A percentile compares a stretch with the other conserved stretches of the same genome.
These are phyloP conservation scores for Tachypleus tridentatus DNA, from an alignment of 1,140 invertebrate species.

Conservation along the genomic window DNA sequence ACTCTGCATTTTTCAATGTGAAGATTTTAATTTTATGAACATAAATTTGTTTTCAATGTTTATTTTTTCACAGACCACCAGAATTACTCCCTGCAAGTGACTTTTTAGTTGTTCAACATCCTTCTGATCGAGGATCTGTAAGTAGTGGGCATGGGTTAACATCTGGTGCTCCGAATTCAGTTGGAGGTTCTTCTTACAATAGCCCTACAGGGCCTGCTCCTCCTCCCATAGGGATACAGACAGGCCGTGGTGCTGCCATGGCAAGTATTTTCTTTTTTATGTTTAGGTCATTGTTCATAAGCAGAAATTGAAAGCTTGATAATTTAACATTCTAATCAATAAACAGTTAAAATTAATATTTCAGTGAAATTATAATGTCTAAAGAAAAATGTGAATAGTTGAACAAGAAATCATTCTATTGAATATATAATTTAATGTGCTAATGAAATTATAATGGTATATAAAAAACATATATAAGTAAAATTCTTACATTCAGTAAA, in stretches of 20 bases:
- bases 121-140: slow-evolving; percentile 44
- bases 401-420: too few species aligned
- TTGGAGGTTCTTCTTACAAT: slow-evolving; percentile 11
- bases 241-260: slow-evolving; percentile 72
- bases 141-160: not conserved
- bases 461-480: too few species aligned
- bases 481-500: too few species aligned
- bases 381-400: too few species aligned
- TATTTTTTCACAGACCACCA: slow-evolving; percentile 38
- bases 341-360: too few species aligned
- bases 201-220: slow-evolving; percentile 21
- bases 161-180: slow-evolving; percentile 6
- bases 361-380: too few species aligned
- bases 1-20: not conserved
- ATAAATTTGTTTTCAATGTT: slow-evolving; percentile 4
- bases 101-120: slow-evolving; percentile 83
- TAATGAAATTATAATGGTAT: too few species aligned
- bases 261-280: slow-evolving; percentile 43
- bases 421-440: too few species aligned
- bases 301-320: too few species aligned
- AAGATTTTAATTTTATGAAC: not conserved
- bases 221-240: slow-evolving; percentile 44
- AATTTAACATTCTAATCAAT: too few species aligned
- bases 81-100: slow-evolving; percentile 55
- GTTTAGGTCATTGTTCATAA: not conserved